phyloP scores from a whole-genome alignment of 2,888 invertebrate species.

The Lobophora halterata region DNA sequence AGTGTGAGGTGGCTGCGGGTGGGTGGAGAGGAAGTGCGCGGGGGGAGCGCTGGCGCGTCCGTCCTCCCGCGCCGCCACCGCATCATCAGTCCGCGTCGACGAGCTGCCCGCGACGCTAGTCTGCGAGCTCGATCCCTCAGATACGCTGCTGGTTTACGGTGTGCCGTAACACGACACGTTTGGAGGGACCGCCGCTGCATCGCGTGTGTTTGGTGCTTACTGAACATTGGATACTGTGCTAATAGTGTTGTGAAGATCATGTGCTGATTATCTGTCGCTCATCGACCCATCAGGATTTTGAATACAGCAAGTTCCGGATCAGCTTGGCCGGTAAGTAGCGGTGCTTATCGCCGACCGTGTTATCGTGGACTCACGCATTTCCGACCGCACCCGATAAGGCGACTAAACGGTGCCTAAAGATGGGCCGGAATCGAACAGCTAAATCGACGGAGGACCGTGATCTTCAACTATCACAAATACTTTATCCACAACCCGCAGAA shows the following conservation, averaged over 20 bases:
- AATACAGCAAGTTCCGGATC: slow-evolving; percentile 77
- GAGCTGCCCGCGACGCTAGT: slow-evolving; percentile 75
- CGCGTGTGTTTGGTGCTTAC: slow-evolving; percentile 75
- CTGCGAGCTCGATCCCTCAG: slow-evolving; percentile 76
- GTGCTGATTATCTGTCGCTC: slow-evolving; percentile 65
- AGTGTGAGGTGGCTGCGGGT: slow-evolving; percentile 58
- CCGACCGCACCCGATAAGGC: slow-evolving; percentile 79
- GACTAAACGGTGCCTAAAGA: slow-evolving; percentile 50
- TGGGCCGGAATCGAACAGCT: slow-evolving; percentile 40
- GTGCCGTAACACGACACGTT: slow-evolving; percentile 81
- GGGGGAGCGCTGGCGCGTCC: slow-evolving; percentile 62
- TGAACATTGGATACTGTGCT: slow-evolving; percentile 74
- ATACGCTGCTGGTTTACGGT: slow-evolving; percentile 81
- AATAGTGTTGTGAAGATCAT: slow-evolving; percentile 73
- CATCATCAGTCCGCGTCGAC: slow-evolving; percentile 77
- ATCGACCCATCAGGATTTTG: slow-evolving; percentile 66
- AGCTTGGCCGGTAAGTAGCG: slow-evolving; percentile 79
- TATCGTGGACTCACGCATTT: slow-evolving; percentile 79
- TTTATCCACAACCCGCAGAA: background rate
- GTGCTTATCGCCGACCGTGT: slow-evolving; percentile 76
- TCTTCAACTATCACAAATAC: background rate
- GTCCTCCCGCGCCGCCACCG: slow-evolving; percentile 74
- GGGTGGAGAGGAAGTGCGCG: slow-evolving; percentile 40
- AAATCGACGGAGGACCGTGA: slow-evolving; percentile 4
- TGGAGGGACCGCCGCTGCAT: slow-evolving; percentile 76